These are phyloP conservation scores for Himalopsyche kuldschensis DNA, from an alignment of 2,888 invertebrate species.

Conservation along the genomic window DNA sequence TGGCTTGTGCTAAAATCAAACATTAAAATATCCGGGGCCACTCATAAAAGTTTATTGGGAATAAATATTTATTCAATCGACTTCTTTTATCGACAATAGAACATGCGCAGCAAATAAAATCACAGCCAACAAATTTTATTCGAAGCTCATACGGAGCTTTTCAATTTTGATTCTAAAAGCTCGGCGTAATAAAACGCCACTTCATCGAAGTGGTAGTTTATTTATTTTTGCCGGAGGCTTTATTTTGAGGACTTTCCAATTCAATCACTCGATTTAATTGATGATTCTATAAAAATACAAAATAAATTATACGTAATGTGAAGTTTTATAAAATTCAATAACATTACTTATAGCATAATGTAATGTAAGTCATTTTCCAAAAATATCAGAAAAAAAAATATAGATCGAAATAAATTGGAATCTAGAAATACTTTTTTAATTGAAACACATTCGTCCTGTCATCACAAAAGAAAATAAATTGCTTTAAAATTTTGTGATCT, in stretches of 20 bases:
- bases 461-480: no score
- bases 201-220: neutral
- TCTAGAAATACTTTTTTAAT: no score
- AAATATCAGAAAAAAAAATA: no score
- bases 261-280: neutral
- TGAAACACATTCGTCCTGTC: no score
- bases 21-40: neutral
- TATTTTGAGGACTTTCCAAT: neutral
- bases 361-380: no score
- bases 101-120: neutral
- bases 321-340: neutral
- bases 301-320: neutral
- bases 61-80: neutral
- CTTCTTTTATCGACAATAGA: neutral
- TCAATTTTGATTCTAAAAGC: slow-evolving; percentile 1
- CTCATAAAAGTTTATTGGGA: neutral
- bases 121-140: neutral
- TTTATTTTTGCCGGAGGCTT: neutral
- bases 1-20: neutral
- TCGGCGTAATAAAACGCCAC: neutral
- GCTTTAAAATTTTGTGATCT: no score
- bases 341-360: neutral
- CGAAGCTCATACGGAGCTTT: neutral
- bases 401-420: no score
- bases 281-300: neutral